Conservation (phyloP, 92 coral and sea anemone species). For the Montipora capitata region DNA sequence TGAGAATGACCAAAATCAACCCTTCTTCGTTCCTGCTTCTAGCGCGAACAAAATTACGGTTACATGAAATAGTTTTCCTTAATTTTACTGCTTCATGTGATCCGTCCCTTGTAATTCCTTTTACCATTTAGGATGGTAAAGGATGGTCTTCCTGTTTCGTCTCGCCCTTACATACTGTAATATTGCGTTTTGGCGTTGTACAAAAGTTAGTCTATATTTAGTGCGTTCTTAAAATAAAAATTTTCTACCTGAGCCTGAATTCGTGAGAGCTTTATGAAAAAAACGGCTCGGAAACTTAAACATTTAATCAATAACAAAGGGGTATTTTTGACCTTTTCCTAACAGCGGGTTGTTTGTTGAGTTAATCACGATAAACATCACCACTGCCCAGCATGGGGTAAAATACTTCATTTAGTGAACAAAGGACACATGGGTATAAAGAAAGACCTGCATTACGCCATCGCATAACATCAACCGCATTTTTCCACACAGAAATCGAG, state of each 20-base stretch:
- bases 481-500: slow-evolving; percentile 49
- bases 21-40: neutral
- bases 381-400: slow-evolving; percentile 57
- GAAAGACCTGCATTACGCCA: neutral
- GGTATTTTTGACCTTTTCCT: slow-evolving; percentile 37
- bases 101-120: no score
- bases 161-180: neutral
- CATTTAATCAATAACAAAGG: slow-evolving; percentile 35
- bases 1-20: neutral
- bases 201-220: neutral
- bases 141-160: neutral
- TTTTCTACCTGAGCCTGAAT: neutral
- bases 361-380: slow-evolving; percentile 66
- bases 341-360: slow-evolving; percentile 63
- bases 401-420: slow-evolving; percentile 64
- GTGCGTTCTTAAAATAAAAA: neutral
- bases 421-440: slow-evolving; percentile 46
- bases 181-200: neutral
- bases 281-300: slow-evolving; percentile 12
- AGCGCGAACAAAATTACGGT: neutral
- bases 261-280: neutral
- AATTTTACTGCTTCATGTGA: neutral
- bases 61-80: neutral
- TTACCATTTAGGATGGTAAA: no score
- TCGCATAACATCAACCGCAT: slow-evolving; percentile 12